Conservation (phyloP, 2,113 vertebrate genomes). For the Oceanodroma tethys region DNA sequence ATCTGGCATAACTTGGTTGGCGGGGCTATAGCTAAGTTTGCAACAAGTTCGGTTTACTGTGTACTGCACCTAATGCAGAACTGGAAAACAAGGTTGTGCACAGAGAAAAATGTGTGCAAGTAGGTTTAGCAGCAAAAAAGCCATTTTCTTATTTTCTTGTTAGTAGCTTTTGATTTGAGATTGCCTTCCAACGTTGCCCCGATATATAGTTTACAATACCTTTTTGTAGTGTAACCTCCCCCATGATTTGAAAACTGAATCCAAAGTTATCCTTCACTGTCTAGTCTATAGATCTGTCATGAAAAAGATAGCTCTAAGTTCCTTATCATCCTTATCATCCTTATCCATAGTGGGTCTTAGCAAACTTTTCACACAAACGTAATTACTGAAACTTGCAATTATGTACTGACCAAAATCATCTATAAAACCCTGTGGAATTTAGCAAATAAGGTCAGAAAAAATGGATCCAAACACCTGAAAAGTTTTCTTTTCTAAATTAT, state of each 20-base stretch:
- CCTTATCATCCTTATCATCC: not conserved
- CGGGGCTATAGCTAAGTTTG: rapidly evolving
- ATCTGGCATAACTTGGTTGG: rapidly evolving
- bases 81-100: not conserved
- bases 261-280: not conserved
- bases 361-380: not conserved
- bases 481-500: not conserved
- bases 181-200: rapidly evolving
- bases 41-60: not conserved
- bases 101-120: not conserved
- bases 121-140: not conserved
- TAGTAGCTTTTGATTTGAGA: not conserved
- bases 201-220: not conserved
- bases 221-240: not conserved
- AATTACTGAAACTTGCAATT: not conserved
- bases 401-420: not conserved
- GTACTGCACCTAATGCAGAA: not conserved
- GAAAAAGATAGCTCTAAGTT: not conserved
- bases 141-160: not conserved
- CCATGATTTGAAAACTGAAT: not conserved
- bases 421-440: not conserved
- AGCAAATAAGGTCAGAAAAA: not conserved
- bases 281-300: not conserved
- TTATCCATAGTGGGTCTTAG: not conserved
- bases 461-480: not conserved